These are phyloP conservation scores for Nasonia giraulti DNA, from an alignment of 1,140 invertebrate genomes.

Conservation along the genomic window DNA sequence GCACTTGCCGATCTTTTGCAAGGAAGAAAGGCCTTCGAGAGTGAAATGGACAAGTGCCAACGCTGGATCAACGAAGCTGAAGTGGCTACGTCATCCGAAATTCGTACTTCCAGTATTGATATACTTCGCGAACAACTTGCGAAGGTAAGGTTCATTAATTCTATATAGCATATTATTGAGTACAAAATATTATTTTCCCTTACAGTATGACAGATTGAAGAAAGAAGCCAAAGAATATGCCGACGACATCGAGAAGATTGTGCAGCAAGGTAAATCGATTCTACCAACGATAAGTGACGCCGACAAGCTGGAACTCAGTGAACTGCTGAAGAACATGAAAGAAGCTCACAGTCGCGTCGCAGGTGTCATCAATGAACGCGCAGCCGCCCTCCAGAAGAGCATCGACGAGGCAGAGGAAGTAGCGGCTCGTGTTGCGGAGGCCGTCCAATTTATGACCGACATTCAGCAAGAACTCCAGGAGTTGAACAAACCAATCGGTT, in stretches of 20 bases:
- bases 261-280: slow-evolving; percentile 86
- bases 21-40: slow-evolving; percentile 86
- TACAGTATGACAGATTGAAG: slow-evolving; percentile 83
- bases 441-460: slow-evolving; percentile 84
- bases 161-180: slow-evolving; percentile 1
- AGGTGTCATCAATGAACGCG: slow-evolving; percentile 84
- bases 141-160: slow-evolving; percentile 74
- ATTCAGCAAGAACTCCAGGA: slow-evolving; percentile 89
- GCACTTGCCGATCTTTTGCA: slow-evolving; percentile 83
- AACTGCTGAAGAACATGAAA: slow-evolving; percentile 84
- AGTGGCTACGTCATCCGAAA: slow-evolving; percentile 86
- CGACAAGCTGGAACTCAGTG: slow-evolving; percentile 86
- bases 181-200: slow-evolving; percentile 45
- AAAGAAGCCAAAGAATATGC: slow-evolving; percentile 83
- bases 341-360: slow-evolving; percentile 85
- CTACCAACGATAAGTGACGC: slow-evolving; percentile 87
- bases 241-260: slow-evolving; percentile 82
- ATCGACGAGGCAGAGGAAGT: slow-evolving; percentile 87
- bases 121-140: slow-evolving; percentile 88
- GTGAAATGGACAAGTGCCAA: slow-evolving; percentile 85
- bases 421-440: slow-evolving; percentile 85
- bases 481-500: slow-evolving; percentile 89
- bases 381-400: slow-evolving; percentile 81
- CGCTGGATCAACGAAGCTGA: slow-evolving; percentile 92
- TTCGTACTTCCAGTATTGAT: slow-evolving; percentile 85